phyloP scores from a whole-genome alignment of 2,797 vertebrate species.

The Cirrhinus molitorella region DNA sequence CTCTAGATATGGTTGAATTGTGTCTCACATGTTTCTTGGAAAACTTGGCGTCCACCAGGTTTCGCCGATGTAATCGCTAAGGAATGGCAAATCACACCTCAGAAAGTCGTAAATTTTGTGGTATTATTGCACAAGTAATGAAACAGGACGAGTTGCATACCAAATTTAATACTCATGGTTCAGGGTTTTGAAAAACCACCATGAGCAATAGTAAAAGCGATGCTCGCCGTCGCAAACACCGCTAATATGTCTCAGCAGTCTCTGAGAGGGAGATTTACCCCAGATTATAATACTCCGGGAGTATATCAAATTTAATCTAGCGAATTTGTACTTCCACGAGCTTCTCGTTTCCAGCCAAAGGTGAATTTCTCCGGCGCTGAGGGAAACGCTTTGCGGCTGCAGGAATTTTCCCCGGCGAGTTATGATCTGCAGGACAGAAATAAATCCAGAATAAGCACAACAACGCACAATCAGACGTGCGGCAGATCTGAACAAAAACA shows the following conservation, averaged over 20 bases:
- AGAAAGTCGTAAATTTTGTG: background rate
- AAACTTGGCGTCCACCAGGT: background rate
- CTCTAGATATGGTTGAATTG: background rate
- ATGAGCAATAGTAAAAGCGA: background rate
- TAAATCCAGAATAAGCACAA: conserved; percentile 73
- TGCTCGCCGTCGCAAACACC: background rate
- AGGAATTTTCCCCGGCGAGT: conserved; percentile 61
- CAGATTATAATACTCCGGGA: conserved; percentile 68
- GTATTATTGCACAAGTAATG: background rate
- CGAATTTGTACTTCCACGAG: conserved; percentile 65
- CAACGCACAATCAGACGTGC: conserved; percentile 65
- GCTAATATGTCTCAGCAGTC: background rate
- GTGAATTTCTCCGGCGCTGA: conserved; percentile 65
- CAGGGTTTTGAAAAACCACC: background rate
- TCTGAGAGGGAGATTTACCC: conserved; percentile 67
- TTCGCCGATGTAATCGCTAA: background rate
- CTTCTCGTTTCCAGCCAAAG: conserved; percentile 67
- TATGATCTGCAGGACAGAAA: conserved; percentile 66
- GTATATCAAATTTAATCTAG: conserved; percentile 70
- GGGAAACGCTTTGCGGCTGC: conserved; percentile 47
- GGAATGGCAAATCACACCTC: background rate
- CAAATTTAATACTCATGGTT: background rate
- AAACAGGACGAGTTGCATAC: background rate
- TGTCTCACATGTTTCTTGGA: background rate
- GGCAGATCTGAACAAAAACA: conserved; percentile 33